Conservation (phyloP, 2,113 vertebrate species). For the Pelobates fuscus region DNA sequence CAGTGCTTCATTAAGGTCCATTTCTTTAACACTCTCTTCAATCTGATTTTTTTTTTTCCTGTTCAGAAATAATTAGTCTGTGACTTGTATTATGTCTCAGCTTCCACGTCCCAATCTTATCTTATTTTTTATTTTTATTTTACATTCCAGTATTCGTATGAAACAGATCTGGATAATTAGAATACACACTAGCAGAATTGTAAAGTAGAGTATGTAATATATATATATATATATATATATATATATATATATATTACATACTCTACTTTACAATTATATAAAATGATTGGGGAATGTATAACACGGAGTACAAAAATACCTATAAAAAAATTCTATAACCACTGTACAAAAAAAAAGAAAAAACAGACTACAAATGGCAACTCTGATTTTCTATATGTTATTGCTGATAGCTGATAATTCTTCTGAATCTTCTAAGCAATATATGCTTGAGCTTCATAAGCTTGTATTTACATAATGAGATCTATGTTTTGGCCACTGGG, state of each 20-base stretch:
- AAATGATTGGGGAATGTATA: neutral
- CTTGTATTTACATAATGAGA: neutral
- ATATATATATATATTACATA: neutral
- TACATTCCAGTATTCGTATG: conserved; percentile 38
- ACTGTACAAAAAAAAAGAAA: too few relatives aligned
- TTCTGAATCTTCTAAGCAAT: neutral
- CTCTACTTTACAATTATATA: too few relatives aligned
- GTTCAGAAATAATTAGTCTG: conserved; percentile 44
- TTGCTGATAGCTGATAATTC: neutral
- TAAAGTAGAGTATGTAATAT: conserved; percentile 6
- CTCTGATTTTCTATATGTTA: neutral
- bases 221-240: neutral
- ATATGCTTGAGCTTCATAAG: neutral
- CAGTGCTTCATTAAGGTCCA: conserved; percentile 40
- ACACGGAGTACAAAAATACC: neutral
- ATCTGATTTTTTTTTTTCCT: conserved; percentile 26
- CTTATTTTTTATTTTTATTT: conserved; percentile 9
- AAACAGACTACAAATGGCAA: too few relatives aligned
- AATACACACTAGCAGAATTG: conserved; percentile 27
- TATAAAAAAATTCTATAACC: neutral
- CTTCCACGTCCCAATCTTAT: conserved; percentile 12
- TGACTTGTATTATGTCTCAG: conserved; percentile 17
- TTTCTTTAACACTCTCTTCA: conserved; percentile 34
- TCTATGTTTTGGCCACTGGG: neutral
- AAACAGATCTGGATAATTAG: conserved; percentile 38